Evolutionary conservation across 2,888 invertebrate species (phyloP).

Genomic region (Flabesymbios commensalis): DNA sequence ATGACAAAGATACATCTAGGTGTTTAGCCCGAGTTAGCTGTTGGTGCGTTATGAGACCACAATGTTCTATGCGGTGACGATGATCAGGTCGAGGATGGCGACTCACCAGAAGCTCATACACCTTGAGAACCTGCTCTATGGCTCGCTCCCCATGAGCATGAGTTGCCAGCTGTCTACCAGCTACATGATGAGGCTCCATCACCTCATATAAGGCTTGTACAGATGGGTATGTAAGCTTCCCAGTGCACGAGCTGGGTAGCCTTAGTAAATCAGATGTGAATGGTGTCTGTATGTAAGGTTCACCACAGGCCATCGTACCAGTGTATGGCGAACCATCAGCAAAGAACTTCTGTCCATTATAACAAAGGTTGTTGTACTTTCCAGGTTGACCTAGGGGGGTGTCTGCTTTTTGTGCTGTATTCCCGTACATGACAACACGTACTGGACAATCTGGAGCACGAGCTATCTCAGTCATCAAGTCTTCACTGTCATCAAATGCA

Average conservation of each 20-base stretch:
- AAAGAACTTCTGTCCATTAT: not conserved
- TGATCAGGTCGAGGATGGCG: not conserved
- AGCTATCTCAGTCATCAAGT: not conserved
- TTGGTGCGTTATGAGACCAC: not conserved
- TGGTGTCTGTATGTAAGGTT: not conserved
- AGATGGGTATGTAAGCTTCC: not conserved
- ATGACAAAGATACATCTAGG: not conserved
- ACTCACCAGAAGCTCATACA: not conserved
- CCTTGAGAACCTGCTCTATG: not conserved
- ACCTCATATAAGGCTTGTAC: not conserved
- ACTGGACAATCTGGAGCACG: not conserved
- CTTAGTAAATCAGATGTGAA: not conserved
- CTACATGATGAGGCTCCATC: not conserved
- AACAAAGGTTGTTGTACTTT: not conserved
- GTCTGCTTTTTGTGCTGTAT: not conserved
- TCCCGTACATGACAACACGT: not conserved
- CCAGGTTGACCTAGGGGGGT: not conserved
- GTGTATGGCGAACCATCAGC: not conserved
- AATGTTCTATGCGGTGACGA: not conserved
- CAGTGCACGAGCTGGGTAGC: not conserved
- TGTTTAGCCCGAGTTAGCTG: not conserved
- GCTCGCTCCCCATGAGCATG: constrained; percentile 1
- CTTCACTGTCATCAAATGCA: not conserved
- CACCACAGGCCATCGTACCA: not conserved
- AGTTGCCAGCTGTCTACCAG: not conserved